These are phyloP conservation scores for Harpagoxenus sublaevis DNA, from an alignment of 2,888 invertebrate genomes.

Conservation along the genomic window DNA sequence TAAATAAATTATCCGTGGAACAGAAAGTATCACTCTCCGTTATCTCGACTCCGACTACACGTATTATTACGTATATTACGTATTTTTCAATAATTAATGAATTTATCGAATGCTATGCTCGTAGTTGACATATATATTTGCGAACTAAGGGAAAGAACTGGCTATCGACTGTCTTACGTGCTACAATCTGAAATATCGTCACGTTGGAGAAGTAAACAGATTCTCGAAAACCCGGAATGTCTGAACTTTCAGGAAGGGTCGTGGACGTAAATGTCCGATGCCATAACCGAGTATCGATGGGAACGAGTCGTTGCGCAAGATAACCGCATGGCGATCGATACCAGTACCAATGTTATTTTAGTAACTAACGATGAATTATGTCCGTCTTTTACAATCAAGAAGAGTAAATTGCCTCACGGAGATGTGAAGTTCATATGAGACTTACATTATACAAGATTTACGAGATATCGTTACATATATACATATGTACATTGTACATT, in stretches of 20 bases:
- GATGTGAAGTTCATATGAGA: background rate
- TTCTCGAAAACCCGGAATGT: background rate
- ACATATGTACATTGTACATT: background rate
- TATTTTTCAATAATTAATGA: background rate
- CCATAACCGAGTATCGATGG: slow-evolving; percentile 33
- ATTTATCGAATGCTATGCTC: background rate
- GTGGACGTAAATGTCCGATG: slow-evolving; percentile 5
- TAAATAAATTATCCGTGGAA: background rate
- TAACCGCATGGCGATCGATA: slow-evolving; percentile 39
- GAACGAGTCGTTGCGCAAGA: slow-evolving; percentile 40
- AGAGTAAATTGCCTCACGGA: slow-evolving; percentile 3
- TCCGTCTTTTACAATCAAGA: background rate
- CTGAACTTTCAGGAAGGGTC: slow-evolving; percentile 21
- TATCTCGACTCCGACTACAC: background rate
- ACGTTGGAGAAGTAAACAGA: slow-evolving; percentile 17
- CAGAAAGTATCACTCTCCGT: background rate
- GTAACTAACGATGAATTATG: slow-evolving; percentile 46
- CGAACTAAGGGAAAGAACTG: background rate
- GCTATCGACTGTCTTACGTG: background rate
- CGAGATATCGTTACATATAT: background rate
- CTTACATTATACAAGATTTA: background rate
- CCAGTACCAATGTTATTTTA: slow-evolving; percentile 38
- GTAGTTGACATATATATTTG: background rate
- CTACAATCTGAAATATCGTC: background rate
- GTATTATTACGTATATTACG: background rate